Conservation (phyloP, 1,140 invertebrate species). For the Bombus turneri region DNA sequence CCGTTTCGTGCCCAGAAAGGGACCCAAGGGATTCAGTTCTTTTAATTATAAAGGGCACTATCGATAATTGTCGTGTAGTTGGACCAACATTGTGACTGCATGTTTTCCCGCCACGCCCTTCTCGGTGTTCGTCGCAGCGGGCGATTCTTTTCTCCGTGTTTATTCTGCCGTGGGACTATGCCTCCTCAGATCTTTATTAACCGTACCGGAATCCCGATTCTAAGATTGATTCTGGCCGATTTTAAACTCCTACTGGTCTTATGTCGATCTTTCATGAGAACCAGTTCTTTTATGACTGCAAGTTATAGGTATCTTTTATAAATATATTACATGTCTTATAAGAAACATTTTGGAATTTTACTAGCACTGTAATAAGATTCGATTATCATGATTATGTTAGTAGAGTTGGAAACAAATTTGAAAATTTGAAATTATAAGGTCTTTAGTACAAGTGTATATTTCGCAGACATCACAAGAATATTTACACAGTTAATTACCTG, state of each 20-base stretch:
- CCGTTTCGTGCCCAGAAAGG: slow-evolving; percentile 22
- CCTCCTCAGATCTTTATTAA: slow-evolving; percentile 45
- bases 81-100: slow-evolving; percentile 77
- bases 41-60: slow-evolving; percentile 77
- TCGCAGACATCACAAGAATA: no score
- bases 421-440: no score
- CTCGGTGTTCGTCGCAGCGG: slow-evolving; percentile 71
- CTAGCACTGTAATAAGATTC: no score
- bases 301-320: no score
- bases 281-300: not conserved
- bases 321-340: no score
- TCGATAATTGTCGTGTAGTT: slow-evolving; percentile 79
- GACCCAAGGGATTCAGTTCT: slow-evolving; percentile 45
- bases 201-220: slow-evolving; percentile 23
- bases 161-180: slow-evolving; percentile 64
- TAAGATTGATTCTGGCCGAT: slow-evolving; percentile 8
- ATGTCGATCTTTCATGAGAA: slow-evolving; percentile 7
- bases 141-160: slow-evolving; percentile 68
- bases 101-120: slow-evolving; percentile 76
- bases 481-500: no score
- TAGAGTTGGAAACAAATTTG: no score
- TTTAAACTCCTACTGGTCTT: not conserved
- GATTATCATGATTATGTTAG: no score
- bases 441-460: no score
- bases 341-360: no score